Evolutionary conservation across 2,797 vertebrate species (phyloP), one percentile per base, ranked within the genome.

Genomic region (Choloepus didactylus): DNA sequence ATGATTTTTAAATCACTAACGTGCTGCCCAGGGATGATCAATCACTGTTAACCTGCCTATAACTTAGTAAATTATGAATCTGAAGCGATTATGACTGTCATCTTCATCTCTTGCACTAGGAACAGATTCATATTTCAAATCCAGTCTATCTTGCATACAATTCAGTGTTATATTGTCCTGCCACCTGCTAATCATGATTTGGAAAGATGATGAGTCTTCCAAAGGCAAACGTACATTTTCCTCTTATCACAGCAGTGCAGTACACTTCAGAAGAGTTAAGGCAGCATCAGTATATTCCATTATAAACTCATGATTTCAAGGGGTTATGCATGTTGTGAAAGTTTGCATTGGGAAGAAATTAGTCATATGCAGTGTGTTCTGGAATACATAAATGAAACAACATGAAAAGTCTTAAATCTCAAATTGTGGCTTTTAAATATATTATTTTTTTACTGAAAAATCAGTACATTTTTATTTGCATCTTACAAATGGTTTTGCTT

Each of bases 61-160:
- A 97, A 98, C 93, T 96, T 97, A 85, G 94, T 96, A 98, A 98
- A 98, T 98, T 95, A 97, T 96, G 87, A 97, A 97, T 98, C 60
- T 94, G 70, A 97, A 96, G 95, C 97, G 97, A 98, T 98, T 98
- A 96, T 72, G 97, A 94, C 91, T 97, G 95, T 97, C 98, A 97
- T 89, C 94, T 96, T 97, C 97, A 97, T 97, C 93, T 97, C 96
- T 95, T 96, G 92, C 49, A 54, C 69, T 94, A 51, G 86, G 51
- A 95, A 96, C 97, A 98, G 90, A 98, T 96, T 97, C 89, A 88
- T 97, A 97, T 98, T 98, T 98, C 94, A 97, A 96, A 96, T 94
- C 95, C 73, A 0, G 0, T 66, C 93, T 98, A 96, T 97, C 96
- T 97, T 97, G 94, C 96, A 97, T 97, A 96, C 54, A 60, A 89